Percentiles rank a stretch among this genome's conserved stretches.
phyloP scores from a whole-genome alignment of 2,797 vertebrate species.

The Crocidura indochinensis region DNA sequence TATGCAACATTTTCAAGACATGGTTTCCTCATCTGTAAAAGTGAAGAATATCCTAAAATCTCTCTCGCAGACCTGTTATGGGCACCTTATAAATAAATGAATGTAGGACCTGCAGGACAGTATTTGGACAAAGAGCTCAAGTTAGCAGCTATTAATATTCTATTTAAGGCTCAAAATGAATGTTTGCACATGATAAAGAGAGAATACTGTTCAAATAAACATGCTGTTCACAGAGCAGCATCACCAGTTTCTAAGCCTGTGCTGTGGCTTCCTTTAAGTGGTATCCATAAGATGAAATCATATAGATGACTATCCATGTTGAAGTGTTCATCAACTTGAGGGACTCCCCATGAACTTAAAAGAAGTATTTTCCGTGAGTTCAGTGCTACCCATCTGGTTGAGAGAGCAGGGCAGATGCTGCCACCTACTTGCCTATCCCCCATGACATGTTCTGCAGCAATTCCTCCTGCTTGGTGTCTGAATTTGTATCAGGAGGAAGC shows the following conservation, averaged over 20 bases:
- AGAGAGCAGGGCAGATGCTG: neutral
- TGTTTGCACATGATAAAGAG: neutral
- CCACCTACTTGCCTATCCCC: too few species aligned
- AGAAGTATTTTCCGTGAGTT: neutral
- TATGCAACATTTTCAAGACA: neutral
- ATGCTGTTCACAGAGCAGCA: too few species aligned
- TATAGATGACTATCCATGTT: neutral
- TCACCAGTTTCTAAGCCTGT: too few species aligned
- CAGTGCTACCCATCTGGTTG: neutral
- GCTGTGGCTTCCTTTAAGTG: neutral
- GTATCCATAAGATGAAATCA: too few species aligned
- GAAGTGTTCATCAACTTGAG: neutral
- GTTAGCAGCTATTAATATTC: neutral
- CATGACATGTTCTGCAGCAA: rapidly evolving
- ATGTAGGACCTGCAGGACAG: neutral
- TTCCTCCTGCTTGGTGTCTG: neutral
- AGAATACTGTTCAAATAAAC: too few species aligned
- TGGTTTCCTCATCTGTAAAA: neutral
- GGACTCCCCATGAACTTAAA: neutral
- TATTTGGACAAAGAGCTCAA: neutral
- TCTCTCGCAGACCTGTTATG: neutral
- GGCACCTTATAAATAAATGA: neutral
- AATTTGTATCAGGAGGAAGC: neutral
- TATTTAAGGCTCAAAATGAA: neutral
- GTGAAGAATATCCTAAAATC: neutral